Conservation (phyloP, 2,888 invertebrate genomes). For the Himalopsyche tibetana region DNA sequence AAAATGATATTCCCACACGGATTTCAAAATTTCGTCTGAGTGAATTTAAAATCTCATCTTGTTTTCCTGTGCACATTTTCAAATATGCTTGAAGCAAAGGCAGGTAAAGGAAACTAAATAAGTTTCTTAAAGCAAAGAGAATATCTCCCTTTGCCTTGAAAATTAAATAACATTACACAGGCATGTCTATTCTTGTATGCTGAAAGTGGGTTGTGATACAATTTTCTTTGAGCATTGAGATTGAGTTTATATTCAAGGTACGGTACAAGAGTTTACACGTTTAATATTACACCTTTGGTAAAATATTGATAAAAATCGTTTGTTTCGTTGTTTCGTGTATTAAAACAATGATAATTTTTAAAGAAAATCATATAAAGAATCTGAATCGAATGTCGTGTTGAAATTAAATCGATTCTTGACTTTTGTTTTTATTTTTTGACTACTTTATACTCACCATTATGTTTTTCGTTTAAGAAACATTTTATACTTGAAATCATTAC, state of each 20-base stretch:
- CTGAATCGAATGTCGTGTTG: too few relatives aligned
- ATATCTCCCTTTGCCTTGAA: constrained; percentile 55
- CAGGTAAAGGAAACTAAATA: constrained; percentile 45
- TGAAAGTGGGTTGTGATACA: constrained; percentile 36
- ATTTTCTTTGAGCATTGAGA: not conserved
- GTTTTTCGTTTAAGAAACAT: too few relatives aligned
- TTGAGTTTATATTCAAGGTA: not conserved
- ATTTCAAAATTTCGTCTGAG: constrained; percentile 41
- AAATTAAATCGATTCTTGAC: too few relatives aligned
- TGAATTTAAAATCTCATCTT: constrained; percentile 55
- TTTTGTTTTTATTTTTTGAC: too few relatives aligned
- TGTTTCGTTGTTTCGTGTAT: too few relatives aligned
- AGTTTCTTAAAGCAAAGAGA: constrained; percentile 29
- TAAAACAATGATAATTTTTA: too few relatives aligned
- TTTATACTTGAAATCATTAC: too few relatives aligned
- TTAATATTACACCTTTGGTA: too few relatives aligned
- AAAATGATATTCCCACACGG: not conserved
- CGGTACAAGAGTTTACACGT: not conserved
- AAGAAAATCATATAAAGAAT: too few relatives aligned
- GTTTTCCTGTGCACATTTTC: constrained; percentile 48
- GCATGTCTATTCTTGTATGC: constrained; percentile 56
- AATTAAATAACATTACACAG: constrained; percentile 59
- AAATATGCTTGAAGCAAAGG: constrained; percentile 48
- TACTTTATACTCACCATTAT: too few relatives aligned
- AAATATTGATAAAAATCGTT: too few relatives aligned